Evolutionary conservation across 1,140 invertebrate genomes (phyloP).

Genomic region (Rhopalosiphum maidis): DNA sequence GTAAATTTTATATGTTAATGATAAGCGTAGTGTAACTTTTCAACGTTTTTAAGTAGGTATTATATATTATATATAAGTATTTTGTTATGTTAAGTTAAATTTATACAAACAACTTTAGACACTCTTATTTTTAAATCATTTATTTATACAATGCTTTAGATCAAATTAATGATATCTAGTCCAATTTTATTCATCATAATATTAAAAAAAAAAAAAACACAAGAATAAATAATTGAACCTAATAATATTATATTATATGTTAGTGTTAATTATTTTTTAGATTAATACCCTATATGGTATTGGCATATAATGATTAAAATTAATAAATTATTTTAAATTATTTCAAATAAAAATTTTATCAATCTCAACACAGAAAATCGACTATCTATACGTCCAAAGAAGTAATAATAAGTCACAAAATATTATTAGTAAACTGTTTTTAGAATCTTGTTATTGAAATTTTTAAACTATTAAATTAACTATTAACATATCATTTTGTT

Average conservation of each 20-base stretch:
- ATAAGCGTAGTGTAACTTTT: background rate
- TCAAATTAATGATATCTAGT: background rate
- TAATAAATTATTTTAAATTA: too few species aligned
- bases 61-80: background rate
- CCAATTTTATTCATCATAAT: background rate
- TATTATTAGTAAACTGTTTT: too few species aligned
- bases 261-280: background rate
- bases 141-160: background rate
- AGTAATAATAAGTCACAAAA: too few species aligned
- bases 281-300: background rate
- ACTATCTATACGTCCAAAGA: too few species aligned
- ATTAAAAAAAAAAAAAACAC: too few species aligned
- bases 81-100: background rate
- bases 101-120: background rate
- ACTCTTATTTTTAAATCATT: background rate
- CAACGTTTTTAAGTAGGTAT: background rate
- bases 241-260: background rate
- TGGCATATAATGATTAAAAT: too few species aligned
- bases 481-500: background rate
- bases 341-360: too few species aligned
- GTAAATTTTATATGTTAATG: background rate
- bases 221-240: background rate
- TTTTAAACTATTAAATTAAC: background rate
- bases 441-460: background rate
- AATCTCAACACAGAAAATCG: too few species aligned